Percentiles rank a stretch among this genome's conserved stretches.
These are phyloP conservation scores for Ridgeia piscesae DNA, from an alignment of 1,140 invertebrate genomes.

Conservation along the genomic window DNA sequence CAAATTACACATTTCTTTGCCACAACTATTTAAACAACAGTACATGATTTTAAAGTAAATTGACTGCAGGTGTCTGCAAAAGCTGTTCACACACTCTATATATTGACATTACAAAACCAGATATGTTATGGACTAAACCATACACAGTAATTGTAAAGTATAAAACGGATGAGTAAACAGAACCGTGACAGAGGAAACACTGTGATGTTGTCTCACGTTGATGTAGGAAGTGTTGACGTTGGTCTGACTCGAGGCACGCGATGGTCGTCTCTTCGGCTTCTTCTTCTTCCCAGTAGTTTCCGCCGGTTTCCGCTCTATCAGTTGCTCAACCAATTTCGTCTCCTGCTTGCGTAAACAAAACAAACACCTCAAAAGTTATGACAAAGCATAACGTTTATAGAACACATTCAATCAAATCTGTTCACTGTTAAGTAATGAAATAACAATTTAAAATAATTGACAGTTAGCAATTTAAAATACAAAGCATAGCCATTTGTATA, in stretches of 20 bases:
- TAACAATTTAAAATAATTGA: too few relatives aligned
- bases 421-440: too few relatives aligned
- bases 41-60: too few relatives aligned
- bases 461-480: too few relatives aligned
- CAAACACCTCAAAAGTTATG: neutral
- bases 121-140: too few relatives aligned
- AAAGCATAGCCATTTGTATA: neutral
- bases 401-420: neutral
- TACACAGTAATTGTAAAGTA: too few relatives aligned
- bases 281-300: slow-evolving; percentile 23
- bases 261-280: neutral
- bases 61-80: too few relatives aligned
- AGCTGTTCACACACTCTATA: too few relatives aligned
- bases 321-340: neutral
- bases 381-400: neutral
- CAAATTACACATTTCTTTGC: too few relatives aligned
- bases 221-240: neutral
- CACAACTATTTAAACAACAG: too few relatives aligned
- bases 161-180: neutral
- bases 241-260: neutral
- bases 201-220: neutral
- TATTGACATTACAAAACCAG: too few relatives aligned
- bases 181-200: slow-evolving; percentile 3
- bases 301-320: neutral
- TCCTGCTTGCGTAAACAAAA: neutral